phyloP scores from a whole-genome alignment of 2,113 vertebrate genomes.

The Aspiorhynchus laticeps region DNA sequence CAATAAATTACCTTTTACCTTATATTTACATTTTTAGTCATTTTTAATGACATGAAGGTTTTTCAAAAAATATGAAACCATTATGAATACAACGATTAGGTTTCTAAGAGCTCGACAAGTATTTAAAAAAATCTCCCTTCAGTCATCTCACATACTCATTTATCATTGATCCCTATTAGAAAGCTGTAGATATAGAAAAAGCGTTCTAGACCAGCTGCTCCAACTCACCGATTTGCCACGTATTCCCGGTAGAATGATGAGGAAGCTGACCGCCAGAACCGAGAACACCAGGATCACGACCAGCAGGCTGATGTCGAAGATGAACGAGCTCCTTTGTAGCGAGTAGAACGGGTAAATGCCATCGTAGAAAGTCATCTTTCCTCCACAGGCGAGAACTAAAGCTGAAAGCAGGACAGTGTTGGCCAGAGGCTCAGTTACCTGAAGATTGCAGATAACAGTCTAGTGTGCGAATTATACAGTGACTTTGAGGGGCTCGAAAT shows the following conservation, averaged over 20 bases:
- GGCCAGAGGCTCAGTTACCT: slow-evolving; percentile 69
- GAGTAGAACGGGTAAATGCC: slow-evolving; percentile 88
- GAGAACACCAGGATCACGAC: slow-evolving; percentile 87
- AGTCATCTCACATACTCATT: background rate
- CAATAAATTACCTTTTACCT: too few relatives aligned
- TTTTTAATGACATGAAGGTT: too few relatives aligned
- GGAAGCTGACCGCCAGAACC: slow-evolving; percentile 76
- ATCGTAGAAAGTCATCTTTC: slow-evolving; percentile 88
- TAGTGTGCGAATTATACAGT: slow-evolving; percentile 9
- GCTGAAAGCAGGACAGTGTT: slow-evolving; percentile 71
- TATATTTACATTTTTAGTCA: too few relatives aligned
- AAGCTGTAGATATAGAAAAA: background rate
- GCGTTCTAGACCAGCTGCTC: background rate
- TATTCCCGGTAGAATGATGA: slow-evolving; percentile 91
- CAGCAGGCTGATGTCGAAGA: slow-evolving; percentile 77
- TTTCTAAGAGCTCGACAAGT: background rate
- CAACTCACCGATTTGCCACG: slow-evolving; percentile 85
- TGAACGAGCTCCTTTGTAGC: slow-evolving; percentile 75
- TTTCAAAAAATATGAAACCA: too few relatives aligned
- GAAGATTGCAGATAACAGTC: slow-evolving; percentile 66
- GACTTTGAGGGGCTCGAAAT: background rate
- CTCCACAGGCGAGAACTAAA: slow-evolving; percentile 59
- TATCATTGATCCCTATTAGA: background rate
- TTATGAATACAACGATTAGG: too few relatives aligned
- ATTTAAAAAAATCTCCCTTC: background rate